Base-by-base conservation (phyloP, 1,140 invertebrate genomes). In the Danaus melanippus region DNA sequence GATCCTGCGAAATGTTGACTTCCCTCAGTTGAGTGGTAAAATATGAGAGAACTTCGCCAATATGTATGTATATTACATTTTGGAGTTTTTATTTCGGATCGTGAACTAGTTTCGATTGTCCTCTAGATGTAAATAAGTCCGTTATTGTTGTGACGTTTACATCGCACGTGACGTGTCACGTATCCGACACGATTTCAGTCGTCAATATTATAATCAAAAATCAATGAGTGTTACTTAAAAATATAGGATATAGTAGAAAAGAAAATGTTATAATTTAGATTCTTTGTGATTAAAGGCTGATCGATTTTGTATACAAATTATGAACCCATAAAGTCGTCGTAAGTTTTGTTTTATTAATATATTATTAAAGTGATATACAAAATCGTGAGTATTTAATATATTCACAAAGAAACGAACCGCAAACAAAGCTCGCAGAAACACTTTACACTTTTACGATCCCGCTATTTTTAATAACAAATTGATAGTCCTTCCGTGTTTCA, bases 1-100 rank as follows among this genome's bases (percentile, higher is more conserved):
- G 21, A 32, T 32, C 21, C 21, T 32, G 21, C 21, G 21, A 7
- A 32, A 32, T 32, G 21, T 32, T 32, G 21, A 32, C 21, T 32
- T 32, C 21, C 21, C 21, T 32, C 21, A 32, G 21, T 32, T 2
- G 42, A 42, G 46, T 49, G 43, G 47, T 52, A 60, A 68, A 66
- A 60, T 71, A 71, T 69, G 64, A 71, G 62, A 56, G 63, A 69
- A 69, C 48, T 71, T 71, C 50, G 42, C 44, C 64, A 66, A 66
- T 69, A 64, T 69, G 48, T 68, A 66, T 69, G 64, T 71, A 68
- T 66, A 64, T 64, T 71, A 60, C 66, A 60, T 64, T 58, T 56
- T 56, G 51, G 57, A 56, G 44, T 64, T 65, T 67, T 68, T 71
- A 60, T 71, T 66, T 66, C 21, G 56, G 53, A 58, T 53, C 48